Percentiles rank a stretch among this genome's conserved stretches.
phyloP scores from a whole-genome alignment of 1,140 invertebrate species.

The Carcinoscorpius rotundicauda region DNA sequence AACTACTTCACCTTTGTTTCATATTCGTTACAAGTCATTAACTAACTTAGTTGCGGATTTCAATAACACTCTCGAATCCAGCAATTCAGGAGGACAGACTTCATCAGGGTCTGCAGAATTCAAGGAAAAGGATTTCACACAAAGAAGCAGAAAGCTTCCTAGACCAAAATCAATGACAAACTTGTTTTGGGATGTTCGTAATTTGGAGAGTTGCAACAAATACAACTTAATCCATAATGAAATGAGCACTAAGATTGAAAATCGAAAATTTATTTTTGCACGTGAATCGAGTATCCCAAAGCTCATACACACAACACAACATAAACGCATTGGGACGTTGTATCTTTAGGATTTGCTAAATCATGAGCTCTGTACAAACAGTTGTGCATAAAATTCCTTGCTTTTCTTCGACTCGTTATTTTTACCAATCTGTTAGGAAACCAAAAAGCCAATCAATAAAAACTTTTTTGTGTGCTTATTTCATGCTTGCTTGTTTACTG shows the following conservation, averaged over 20 bases:
- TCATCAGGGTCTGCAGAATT: conserved; percentile 62
- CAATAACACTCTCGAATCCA: conserved; percentile 65
- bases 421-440: no score
- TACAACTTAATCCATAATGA: background rate
- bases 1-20: conserved; percentile 56
- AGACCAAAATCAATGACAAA: conserved; percentile 67
- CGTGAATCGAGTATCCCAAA: conserved; percentile 9
- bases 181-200: conserved; percentile 57
- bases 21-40: conserved; percentile 67
- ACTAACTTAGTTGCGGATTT: conserved; percentile 59
- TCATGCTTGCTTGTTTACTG: no score
- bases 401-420: no score
- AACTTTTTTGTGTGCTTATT: no score
- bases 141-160: conserved; percentile 57
- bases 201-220: conserved; percentile 7
- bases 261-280: conserved; percentile 11
- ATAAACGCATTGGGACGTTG: conserved; percentile 15
- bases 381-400: no score
- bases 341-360: conserved; percentile 9
- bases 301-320: conserved; percentile 7
- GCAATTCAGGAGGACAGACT: conserved; percentile 62
- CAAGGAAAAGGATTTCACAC: conserved; percentile 31
- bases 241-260: conserved; percentile 6
- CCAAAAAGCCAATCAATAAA: no score
- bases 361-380: no score